Evolutionary conservation across 2,113 vertebrate species (phyloP).

Genomic region (Otolemur garnettii): DNA sequence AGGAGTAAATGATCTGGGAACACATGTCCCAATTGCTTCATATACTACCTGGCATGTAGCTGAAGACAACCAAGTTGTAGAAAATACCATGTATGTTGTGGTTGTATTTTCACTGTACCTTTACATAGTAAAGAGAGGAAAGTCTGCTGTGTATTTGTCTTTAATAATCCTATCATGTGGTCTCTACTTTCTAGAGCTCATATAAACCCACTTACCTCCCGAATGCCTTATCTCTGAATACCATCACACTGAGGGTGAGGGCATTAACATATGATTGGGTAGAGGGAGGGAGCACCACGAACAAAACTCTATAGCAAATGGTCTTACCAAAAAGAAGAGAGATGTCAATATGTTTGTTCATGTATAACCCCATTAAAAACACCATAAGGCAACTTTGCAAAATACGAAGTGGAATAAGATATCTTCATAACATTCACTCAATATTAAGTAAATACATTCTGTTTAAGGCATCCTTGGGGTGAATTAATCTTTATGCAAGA

Average conservation of each 20-base stretch:
- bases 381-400: not conserved
- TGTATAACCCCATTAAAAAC: not conserved
- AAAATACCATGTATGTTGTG: accelerated
- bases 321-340: not conserved
- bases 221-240: not conserved
- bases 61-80: not conserved
- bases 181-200: not conserved
- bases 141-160: not conserved
- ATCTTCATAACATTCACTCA: not conserved
- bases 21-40: not conserved
- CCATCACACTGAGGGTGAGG: not conserved
- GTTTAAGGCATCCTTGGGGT: not conserved
- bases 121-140: not conserved
- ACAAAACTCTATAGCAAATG: not conserved
- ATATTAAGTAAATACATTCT: not conserved
- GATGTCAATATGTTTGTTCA: not conserved
- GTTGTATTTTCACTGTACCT: not conserved
- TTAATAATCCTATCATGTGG: not conserved
- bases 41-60: not conserved
- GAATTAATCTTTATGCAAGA: not conserved
- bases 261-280: not conserved
- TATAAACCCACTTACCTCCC: not conserved
- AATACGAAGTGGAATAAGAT: not conserved
- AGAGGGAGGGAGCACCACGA: not conserved
- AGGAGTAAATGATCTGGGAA: not conserved